phyloP scores from a whole-genome alignment of 2,888 invertebrate species.

The Plagodis pulveraria region DNA sequence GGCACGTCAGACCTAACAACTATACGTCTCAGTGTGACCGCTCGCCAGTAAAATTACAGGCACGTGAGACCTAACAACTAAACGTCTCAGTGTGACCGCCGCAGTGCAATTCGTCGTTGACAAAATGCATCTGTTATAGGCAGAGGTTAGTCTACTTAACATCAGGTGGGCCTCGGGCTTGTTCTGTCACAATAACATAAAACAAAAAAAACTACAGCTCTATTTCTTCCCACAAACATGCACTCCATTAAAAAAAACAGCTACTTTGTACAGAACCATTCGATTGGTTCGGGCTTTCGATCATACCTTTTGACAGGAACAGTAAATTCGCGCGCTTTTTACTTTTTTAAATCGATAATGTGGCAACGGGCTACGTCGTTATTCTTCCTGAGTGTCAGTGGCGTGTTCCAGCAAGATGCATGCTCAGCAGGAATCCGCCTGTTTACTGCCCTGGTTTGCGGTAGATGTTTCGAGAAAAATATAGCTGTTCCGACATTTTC shows the following conservation, averaged over 20 bases:
- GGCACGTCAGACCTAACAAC: no score
- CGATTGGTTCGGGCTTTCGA: neutral
- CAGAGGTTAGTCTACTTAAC: no score
- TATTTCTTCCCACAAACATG: neutral
- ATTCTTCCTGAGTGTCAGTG: constrained; percentile 50
- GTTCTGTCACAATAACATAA: no score
- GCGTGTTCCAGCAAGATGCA: constrained; percentile 51
- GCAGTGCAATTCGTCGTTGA: no score
- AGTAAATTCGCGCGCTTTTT: constrained; percentile 28
- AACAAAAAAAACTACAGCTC: no score
- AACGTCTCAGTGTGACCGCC: no score
- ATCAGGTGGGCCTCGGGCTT: no score
- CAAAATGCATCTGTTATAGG: no score
- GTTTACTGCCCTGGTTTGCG: constrained; percentile 46
- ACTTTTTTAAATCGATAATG: constrained; percentile 48
- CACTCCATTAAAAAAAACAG: neutral
- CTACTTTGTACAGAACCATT: constrained; percentile 8
- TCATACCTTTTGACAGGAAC: neutral
- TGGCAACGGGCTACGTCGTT: constrained; percentile 45
- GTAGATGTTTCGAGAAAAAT: constrained; percentile 31
- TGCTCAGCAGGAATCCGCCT: constrained; percentile 47
- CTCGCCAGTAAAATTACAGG: no score
- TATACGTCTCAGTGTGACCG: no score
- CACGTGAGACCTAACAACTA: no score
- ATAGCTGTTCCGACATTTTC: constrained; percentile 19